Conservation (phyloP, 2,113 vertebrate genomes). For the Ochotona curzoniae region DNA sequence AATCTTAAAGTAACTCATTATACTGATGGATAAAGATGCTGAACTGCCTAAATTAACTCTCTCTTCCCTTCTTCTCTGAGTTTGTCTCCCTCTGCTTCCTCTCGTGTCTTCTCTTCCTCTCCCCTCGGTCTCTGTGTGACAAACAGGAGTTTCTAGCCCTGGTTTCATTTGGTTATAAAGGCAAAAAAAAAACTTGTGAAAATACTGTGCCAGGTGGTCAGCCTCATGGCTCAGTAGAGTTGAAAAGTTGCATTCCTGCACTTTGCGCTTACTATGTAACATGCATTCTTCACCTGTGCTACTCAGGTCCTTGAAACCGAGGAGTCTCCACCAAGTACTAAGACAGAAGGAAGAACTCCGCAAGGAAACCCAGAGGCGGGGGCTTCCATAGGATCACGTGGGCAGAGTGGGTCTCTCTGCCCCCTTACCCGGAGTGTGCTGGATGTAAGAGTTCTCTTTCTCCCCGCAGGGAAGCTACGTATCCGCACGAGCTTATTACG, state of each 20-base stretch:
- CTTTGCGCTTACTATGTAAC: background rate
- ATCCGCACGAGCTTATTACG: slow-evolving; percentile 93
- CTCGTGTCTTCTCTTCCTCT: too few species aligned
- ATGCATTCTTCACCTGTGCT: slow-evolving; percentile 10
- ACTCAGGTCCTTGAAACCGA: slow-evolving; percentile 22
- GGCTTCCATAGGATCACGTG: background rate
- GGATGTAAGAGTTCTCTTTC: background rate
- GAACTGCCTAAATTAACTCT: background rate
- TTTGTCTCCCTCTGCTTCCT: too few species aligned
- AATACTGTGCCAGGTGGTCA: slow-evolving; percentile 23
- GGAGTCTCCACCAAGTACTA: background rate
- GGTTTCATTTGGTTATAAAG: background rate
- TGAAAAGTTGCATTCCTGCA: slow-evolving; percentile 60
- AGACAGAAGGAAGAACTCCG: background rate
- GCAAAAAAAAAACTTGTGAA: background rate
- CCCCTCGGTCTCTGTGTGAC: fast-evolving
- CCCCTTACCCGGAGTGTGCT: background rate
- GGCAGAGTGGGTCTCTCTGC: background rate
- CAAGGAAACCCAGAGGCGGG: background rate
- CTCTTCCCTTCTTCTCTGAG: background rate
- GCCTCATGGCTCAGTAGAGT: slow-evolving; percentile 8
- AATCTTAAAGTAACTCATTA: slow-evolving; percentile 1
- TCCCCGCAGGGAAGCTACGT: slow-evolving; percentile 92
- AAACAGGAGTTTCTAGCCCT: background rate
- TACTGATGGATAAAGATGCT: background rate